Evolutionary conservation across 1,140 invertebrate species (phyloP).

Genomic region (Caenorhabditis brenneri): DNA sequence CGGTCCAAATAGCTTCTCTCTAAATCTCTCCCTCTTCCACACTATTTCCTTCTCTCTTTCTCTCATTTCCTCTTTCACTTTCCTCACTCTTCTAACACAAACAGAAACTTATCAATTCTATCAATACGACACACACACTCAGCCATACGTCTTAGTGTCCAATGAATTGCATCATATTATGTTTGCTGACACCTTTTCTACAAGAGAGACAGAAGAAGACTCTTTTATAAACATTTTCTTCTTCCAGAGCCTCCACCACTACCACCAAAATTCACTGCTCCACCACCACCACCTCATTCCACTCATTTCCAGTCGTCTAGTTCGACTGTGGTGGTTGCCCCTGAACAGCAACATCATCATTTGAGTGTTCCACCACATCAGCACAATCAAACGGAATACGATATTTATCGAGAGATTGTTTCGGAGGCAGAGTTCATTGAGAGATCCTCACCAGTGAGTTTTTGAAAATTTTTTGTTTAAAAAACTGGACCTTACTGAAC

Average conservation of each 20-base stretch:
- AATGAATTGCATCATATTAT: conserved; percentile 39
- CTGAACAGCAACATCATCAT: neutral
- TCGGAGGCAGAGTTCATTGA: neutral
- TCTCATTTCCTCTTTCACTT: neutral
- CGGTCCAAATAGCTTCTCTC: neutral
- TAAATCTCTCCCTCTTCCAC: neutral
- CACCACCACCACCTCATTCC: neutral
- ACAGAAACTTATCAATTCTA: conserved; percentile 13
- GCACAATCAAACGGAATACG: conserved; percentile 15
- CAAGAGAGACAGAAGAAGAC: neutral
- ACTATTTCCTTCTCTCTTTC: neutral
- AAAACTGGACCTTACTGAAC: too few species aligned
- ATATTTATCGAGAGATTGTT: conserved; percentile 31
- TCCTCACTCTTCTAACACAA: neutral
- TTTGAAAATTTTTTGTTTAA: too few species aligned
- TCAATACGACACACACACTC: neutral
- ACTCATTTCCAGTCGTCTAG: neutral
- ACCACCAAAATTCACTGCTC: neutral
- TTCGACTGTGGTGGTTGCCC: neutral
- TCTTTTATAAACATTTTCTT: conserved; percentile 15
- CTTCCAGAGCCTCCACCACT: neutral
- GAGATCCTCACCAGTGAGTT: neutral
- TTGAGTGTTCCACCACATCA: neutral
- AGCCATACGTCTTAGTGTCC: neutral
- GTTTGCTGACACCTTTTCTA: conserved; percentile 35